Evolutionary conservation across 2,888 invertebrate genomes (phyloP).

Genomic region (Sinopyrophorus schimmeli): DNA sequence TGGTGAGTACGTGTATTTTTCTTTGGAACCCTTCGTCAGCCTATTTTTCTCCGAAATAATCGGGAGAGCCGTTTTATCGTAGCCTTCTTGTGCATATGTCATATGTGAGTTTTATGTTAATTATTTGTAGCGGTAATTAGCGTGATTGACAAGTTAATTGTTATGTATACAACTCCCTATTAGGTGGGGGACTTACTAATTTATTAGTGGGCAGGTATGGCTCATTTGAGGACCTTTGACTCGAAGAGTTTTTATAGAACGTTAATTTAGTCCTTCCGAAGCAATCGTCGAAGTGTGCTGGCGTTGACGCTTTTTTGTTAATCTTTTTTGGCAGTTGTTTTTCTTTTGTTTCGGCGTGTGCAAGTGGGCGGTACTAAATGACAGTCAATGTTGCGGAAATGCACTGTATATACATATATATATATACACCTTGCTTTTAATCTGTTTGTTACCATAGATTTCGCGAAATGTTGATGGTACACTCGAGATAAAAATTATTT

Average conservation of each 20-base stretch:
- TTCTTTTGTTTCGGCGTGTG: conserved; percentile 16
- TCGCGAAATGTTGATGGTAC: conserved; percentile 8
- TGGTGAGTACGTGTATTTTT: conserved; percentile 43
- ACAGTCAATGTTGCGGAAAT: conserved; percentile 19
- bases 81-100: too few relatives aligned
- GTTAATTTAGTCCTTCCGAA: too few relatives aligned
- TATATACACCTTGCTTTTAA: conserved; percentile 9
- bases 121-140: conserved; percentile 40
- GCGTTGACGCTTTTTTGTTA: conserved; percentile 2
- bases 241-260: conserved; percentile 10
- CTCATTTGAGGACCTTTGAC: conserved; percentile 15
- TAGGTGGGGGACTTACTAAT: conserved; percentile 46
- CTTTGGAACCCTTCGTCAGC: conserved; percentile 16
- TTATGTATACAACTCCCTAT: conserved; percentile 46
- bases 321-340: conserved; percentile 3
- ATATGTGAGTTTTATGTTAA: conserved; percentile 17
- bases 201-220: conserved; percentile 40
- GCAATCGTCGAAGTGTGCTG: neutral
- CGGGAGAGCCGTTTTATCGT: too few relatives aligned
- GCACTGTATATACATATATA: too few relatives aligned
- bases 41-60: too few relatives aligned
- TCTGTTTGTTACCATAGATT: conserved; percentile 6
- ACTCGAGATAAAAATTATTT: conserved; percentile 1
- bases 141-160: conserved; percentile 50
- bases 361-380: conserved; percentile 13